Conservation (phyloP, 1,140 invertebrate species). For the Pachypeltis micranthus region DNA sequence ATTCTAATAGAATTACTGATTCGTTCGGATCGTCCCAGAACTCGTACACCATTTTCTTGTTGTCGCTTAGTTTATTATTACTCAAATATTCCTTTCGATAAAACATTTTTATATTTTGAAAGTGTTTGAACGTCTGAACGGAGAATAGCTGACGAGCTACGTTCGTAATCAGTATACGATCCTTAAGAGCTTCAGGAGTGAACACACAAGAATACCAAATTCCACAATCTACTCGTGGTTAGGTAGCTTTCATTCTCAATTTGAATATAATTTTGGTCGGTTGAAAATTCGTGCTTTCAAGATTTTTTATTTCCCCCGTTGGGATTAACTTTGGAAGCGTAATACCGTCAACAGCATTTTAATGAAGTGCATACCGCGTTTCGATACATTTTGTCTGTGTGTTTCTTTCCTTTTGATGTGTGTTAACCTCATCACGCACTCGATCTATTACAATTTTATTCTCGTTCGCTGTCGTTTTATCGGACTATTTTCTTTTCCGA, state of each 20-base stretch:
- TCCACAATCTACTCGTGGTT: neutral
- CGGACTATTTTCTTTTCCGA: no score
- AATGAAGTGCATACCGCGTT: neutral
- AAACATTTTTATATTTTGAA: neutral
- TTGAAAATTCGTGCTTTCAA: neutral
- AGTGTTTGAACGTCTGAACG: neutral
- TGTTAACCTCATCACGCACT: no score
- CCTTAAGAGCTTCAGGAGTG: neutral
- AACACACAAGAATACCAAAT: neutral
- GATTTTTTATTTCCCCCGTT: neutral
- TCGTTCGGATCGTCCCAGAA: slow-evolving; percentile 1
- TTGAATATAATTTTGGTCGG: neutral
- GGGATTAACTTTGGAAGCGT: neutral
- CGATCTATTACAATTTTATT: no score
- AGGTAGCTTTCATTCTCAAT: neutral
- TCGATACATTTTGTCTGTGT: no score
- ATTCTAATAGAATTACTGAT: neutral
- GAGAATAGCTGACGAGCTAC: neutral
- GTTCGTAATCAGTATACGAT: neutral
- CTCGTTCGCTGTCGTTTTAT: no score
- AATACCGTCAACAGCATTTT: neutral
- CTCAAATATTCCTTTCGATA: neutral
- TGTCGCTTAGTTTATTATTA: neutral
- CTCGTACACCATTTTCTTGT: neutral
- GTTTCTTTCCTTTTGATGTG: no score